Evolutionary conservation across 2,888 invertebrate species (phyloP).

Genomic region (Phragmatobia fuliginosa): DNA sequence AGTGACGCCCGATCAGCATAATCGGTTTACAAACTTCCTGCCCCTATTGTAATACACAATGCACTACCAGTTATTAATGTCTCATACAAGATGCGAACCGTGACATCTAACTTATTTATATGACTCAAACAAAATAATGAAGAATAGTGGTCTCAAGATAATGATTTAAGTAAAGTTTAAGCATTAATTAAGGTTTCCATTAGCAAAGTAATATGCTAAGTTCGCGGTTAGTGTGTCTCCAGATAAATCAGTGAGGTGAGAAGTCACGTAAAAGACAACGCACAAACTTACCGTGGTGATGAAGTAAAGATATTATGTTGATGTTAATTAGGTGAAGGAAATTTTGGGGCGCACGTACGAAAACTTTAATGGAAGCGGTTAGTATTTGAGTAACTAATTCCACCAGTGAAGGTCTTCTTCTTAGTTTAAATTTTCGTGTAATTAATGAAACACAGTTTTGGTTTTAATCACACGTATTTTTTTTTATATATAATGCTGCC

Average conservation of each 20-base stretch:
- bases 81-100: slow-evolving; percentile 61
- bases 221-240: slow-evolving; percentile 61
- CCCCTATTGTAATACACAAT: slow-evolving; percentile 76
- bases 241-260: slow-evolving; percentile 50
- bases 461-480: neutral
- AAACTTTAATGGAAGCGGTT: neutral
- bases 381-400: neutral
- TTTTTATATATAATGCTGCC: too few relatives aligned
- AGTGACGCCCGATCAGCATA: slow-evolving; percentile 80
- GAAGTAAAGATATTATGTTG: slow-evolving; percentile 40
- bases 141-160: slow-evolving; percentile 65
- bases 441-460: neutral
- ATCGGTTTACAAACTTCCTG: slow-evolving; percentile 83
- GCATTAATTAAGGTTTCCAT: slow-evolving; percentile 74
- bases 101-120: slow-evolving; percentile 71
- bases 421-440: neutral
- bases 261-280: slow-evolving; percentile 59
- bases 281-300: slow-evolving; percentile 49
- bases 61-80: slow-evolving; percentile 82
- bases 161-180: slow-evolving; percentile 67
- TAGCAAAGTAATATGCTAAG: slow-evolving; percentile 62
- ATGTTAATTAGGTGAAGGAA: slow-evolving; percentile 4
- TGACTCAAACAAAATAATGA: slow-evolving; percentile 58
- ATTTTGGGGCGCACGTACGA: neutral
- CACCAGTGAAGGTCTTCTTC: neutral